phyloP scores from a whole-genome alignment of 2,888 invertebrate genomes.

The Eristalis arbustorum region DNA sequence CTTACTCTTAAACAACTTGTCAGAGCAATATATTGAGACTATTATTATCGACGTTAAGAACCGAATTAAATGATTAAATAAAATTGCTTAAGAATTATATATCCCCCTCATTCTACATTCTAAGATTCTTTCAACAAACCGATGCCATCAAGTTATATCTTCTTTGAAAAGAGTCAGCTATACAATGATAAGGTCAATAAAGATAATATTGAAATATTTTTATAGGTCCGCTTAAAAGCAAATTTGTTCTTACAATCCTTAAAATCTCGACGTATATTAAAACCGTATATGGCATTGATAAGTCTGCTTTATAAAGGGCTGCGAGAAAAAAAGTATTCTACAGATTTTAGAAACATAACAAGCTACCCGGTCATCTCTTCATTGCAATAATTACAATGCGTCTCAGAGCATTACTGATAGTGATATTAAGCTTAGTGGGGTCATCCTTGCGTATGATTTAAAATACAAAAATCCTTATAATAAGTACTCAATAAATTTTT shows the following conservation, averaged over 20 bases:
- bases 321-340: neutral
- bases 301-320: neutral
- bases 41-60: no score
- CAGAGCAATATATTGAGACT: no score
- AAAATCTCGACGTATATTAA: neutral
- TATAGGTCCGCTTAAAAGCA: neutral
- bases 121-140: neutral
- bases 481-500: neutral
- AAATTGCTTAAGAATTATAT: neutral
- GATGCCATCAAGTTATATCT: neutral
- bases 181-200: neutral
- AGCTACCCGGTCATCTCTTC: neutral
- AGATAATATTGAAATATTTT: neutral
- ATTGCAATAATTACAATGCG: constrained; percentile 6
- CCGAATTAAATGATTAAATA: no score
- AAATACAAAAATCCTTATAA: neutral
- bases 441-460: constrained; percentile 16
- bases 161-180: neutral
- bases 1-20: no score
- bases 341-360: neutral
- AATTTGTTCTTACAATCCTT: neutral
- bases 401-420: neutral
- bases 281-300: neutral
- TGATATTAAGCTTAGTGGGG: constrained; percentile 9
- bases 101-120: constrained; percentile 2